A percentile compares a stretch with the other conserved stretches of the same genome.
Evolutionary conservation across 2,888 invertebrate species (phyloP).

Genomic region (Antheraea assamensis): DNA sequence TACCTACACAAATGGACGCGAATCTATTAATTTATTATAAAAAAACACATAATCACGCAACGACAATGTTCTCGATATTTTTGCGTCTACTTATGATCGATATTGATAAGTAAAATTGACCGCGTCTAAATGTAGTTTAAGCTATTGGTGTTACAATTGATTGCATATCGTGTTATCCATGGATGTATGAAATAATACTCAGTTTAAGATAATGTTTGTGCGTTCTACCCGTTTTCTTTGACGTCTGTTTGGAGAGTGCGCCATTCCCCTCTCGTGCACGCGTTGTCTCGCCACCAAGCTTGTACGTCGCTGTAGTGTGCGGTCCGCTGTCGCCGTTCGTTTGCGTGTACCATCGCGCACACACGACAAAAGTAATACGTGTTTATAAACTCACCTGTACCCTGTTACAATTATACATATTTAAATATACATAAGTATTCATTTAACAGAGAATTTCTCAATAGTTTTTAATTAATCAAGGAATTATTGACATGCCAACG

Average conservation of each 20-base stretch:
- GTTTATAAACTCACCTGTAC: slow-evolving; percentile 97
- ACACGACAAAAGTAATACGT: slow-evolving; percentile 97
- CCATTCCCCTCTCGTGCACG: slow-evolving; percentile 86
- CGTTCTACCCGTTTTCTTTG: slow-evolving; percentile 42
- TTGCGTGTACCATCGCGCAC: slow-evolving; percentile 92
- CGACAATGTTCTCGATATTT: neutral
- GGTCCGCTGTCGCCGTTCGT: slow-evolving; percentile 64
- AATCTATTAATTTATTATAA: neutral
- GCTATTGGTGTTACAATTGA: slow-evolving; percentile 1
- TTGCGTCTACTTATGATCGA: neutral
- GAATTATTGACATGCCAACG: too few relatives aligned
- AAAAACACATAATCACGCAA: neutral
- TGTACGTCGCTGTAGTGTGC: slow-evolving; percentile 91
- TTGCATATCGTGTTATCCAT: neutral
- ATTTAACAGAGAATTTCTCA: too few relatives aligned
- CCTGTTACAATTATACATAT: slow-evolving; percentile 67
- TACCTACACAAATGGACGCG: neutral
- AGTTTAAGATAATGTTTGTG: slow-evolving; percentile 6
- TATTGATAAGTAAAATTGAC: slow-evolving; percentile 4
- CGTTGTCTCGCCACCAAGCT: slow-evolving; percentile 92
- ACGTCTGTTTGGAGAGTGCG: slow-evolving; percentile 44
- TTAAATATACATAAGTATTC: too few relatives aligned
- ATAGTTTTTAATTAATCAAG: too few relatives aligned
- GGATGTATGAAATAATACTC: neutral
- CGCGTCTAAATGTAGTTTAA: neutral